A percentile compares a stretch with the other conserved stretches of the same genome.
phyloP scores from a whole-genome alignment of 2,888 invertebrate species.

The Nowickia ferox region DNA sequence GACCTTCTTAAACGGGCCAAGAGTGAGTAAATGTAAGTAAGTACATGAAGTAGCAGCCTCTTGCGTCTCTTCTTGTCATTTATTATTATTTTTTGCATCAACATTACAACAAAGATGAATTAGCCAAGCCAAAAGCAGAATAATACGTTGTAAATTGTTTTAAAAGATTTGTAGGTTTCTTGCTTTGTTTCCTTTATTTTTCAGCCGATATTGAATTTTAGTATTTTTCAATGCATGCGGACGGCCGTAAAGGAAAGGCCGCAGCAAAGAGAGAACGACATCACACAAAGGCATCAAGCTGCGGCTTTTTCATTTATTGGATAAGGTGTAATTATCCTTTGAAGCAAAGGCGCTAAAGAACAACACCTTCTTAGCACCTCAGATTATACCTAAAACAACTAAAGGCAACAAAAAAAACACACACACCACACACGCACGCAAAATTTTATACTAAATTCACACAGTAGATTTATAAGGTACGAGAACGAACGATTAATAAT shows the following conservation, averaged over 20 bases:
- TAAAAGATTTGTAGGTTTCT: conserved; percentile 57
- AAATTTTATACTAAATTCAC: conserved; percentile 58
- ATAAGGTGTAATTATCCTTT: conserved; percentile 79
- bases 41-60: conserved; percentile 37
- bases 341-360: conserved; percentile 79
- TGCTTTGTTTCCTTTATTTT: neutral
- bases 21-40: conserved; percentile 19
- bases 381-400: conserved; percentile 53
- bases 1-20: conserved; percentile 61
- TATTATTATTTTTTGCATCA: neutral
- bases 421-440: conserved; percentile 44
- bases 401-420: conserved; percentile 30
- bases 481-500: conserved; percentile 19
- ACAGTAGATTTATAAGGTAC: conserved; percentile 51
- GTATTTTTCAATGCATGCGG: conserved; percentile 21
- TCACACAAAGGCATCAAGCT: conserved; percentile 70
- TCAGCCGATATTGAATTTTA: conserved; percentile 52
- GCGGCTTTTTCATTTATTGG: conserved; percentile 74
- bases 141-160: conserved; percentile 66
- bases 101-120: conserved; percentile 34
- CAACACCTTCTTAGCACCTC: conserved; percentile 81
- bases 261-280: conserved; percentile 39
- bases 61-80: conserved; percentile 21
- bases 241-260: conserved; percentile 26
- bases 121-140: conserved; percentile 49